Percentiles rank a stretch among this genome's conserved stretches.
phyloP scores from a whole-genome alignment of 2,888 invertebrate species.

The Reticulitermes lucifugus region DNA sequence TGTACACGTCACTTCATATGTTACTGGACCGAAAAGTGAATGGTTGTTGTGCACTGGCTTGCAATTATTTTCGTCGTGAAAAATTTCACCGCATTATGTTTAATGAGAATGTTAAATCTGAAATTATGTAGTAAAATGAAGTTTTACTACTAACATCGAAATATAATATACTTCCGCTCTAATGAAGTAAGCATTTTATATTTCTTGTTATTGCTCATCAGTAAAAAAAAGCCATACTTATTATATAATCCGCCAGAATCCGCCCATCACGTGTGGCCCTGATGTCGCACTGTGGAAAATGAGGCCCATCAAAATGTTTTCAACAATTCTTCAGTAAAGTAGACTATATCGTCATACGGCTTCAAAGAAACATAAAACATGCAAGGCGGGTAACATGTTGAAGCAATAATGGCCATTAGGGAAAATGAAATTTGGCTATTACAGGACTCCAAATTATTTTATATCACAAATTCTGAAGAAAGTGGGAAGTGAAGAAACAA shows the following conservation, averaged over 20 bases:
- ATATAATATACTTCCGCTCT: no score
- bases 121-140: no score
- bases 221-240: not conserved
- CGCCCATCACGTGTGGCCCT: not conserved
- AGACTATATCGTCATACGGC: not conserved
- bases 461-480: not conserved
- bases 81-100: no score
- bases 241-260: not conserved
- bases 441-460: not conserved
- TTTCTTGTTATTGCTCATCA: not conserved
- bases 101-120: no score
- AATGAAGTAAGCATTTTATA: no score
- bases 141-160: no score
- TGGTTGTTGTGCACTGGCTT: no score
- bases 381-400: not conserved
- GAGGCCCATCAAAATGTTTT: not conserved
- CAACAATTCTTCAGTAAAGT: not conserved
- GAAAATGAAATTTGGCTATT: not conserved
- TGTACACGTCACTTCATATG: no score
- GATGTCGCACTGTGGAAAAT: not conserved
- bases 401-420: not conserved
- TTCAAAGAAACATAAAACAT: not conserved
- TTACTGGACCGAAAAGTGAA: no score
- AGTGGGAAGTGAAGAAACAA: not conserved
- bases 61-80: no score